phyloP scores from a whole-genome alignment of 30 jellyfish, hydroid and myxozoan species.

The Aurelia aurita complex sp. Pacific region DNA sequence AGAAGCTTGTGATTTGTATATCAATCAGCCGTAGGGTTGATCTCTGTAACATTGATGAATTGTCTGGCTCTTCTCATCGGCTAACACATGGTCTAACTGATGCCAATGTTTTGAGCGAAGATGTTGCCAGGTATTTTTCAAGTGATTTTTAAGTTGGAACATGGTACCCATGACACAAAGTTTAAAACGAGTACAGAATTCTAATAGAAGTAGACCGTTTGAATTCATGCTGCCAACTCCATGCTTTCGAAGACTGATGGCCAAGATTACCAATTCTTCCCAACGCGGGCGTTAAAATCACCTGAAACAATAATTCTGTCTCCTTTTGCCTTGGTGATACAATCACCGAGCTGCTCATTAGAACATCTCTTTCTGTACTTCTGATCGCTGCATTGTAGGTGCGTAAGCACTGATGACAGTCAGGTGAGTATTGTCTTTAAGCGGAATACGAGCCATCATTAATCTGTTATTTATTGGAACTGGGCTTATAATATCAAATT shows the following conservation, averaged over 20 bases:
- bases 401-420: slow-evolving; percentile 18
- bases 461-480: background rate
- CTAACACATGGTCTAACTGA: background rate
- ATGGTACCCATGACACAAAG: slow-evolving; percentile 5
- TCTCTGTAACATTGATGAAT: slow-evolving; percentile 11
- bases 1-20: slow-evolving; percentile 5
- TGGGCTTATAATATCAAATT: too few relatives aligned
- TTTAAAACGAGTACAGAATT: background rate
- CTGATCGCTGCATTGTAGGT: slow-evolving; percentile 19
- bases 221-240: background rate
- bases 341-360: slow-evolving; percentile 13
- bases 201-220: too few relatives aligned
- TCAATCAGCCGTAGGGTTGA: slow-evolving; percentile 11
- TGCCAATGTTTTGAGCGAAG: too few relatives aligned
- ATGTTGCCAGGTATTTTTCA: background rate
- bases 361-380: slow-evolving; percentile 9
- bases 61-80: slow-evolving; percentile 3
- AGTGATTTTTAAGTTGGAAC: background rate
- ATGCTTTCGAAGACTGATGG: background rate
- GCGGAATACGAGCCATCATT: slow-evolving; percentile 1
- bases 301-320: background rate
- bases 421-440: slow-evolving; percentile 5
- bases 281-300: background rate
- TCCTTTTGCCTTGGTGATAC: slow-evolving; percentile 15
- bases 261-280: background rate